phyloP scores from a whole-genome alignment of 1,140 invertebrate genomes.

The Caenorhabditis tropicalis region DNA sequence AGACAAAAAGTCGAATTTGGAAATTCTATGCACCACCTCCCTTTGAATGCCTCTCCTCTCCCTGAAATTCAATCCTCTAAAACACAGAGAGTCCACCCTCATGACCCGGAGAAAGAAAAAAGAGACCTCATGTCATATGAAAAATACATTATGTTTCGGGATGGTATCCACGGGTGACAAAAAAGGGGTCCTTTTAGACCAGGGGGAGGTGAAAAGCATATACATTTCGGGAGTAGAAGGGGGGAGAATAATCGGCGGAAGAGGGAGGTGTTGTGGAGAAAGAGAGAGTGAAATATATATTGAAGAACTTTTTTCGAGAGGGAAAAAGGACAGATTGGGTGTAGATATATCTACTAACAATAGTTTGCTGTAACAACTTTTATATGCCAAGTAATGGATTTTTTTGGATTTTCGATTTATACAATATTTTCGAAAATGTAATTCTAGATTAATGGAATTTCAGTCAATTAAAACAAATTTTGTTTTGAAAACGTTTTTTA shows the following conservation, averaged over 20 bases:
- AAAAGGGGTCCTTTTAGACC: neutral
- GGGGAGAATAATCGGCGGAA: constrained; percentile 30
- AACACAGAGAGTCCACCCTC: constrained; percentile 34
- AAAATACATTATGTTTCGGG: neutral
- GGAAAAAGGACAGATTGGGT: too few relatives aligned
- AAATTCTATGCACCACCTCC: constrained; percentile 14
- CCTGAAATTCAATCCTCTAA: constrained; percentile 35
- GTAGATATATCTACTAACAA: too few relatives aligned
- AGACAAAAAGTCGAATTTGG: constrained; percentile 13
- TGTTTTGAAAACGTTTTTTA: too few relatives aligned
- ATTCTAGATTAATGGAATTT: too few relatives aligned
- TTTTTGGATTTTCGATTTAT: too few relatives aligned
- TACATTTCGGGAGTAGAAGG: neutral
- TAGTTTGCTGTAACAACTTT: too few relatives aligned
- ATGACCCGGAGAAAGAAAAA: neutral
- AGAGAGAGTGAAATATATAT: neutral
- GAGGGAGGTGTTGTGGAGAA: constrained; percentile 3
- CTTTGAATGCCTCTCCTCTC: too few relatives aligned
- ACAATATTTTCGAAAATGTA: too few relatives aligned
- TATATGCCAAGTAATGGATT: too few relatives aligned
- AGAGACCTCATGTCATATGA: neutral
- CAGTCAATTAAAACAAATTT: too few relatives aligned
- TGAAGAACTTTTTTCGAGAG: constrained; percentile 8
- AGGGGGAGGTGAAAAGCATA: neutral
- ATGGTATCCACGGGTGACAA: constrained; percentile 24